A percentile compares a stretch with the other conserved stretches of the same genome.
Conservation (phyloP, 2,797 vertebrate genomes). For the Hyperoplus lanceolatus region DNA sequence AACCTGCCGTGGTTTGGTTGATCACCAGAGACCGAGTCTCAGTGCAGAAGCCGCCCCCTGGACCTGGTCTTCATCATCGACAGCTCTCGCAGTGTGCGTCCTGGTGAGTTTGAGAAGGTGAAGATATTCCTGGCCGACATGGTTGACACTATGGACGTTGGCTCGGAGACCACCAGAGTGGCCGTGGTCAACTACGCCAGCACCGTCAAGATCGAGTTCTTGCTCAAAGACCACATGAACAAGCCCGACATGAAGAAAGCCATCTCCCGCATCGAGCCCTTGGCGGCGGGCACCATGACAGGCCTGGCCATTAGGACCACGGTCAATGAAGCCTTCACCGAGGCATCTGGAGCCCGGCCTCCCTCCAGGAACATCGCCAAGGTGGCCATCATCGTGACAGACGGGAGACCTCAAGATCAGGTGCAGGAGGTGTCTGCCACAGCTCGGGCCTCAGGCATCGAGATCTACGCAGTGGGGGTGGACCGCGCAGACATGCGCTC, state of each 20-base stretch:
- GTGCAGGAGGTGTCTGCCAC: slow-evolving; percentile 84
- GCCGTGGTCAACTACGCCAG: slow-evolving; percentile 97
- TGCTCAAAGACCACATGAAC: slow-evolving; percentile 90
- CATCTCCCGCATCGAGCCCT: slow-evolving; percentile 90
- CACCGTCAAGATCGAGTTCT: slow-evolving; percentile 95
- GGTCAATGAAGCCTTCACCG: slow-evolving; percentile 93
- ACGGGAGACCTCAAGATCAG: slow-evolving; percentile 95
- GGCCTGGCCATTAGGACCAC: slow-evolving; percentile 95
- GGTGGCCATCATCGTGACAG: slow-evolving; percentile 94
- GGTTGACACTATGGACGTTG: slow-evolving; percentile 93
- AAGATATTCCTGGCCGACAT: slow-evolving; percentile 96
- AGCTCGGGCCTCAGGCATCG: slow-evolving; percentile 80
- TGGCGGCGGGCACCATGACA: slow-evolving; percentile 97
- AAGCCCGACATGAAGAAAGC: slow-evolving; percentile 91
- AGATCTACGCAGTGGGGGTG: slow-evolving; percentile 92
- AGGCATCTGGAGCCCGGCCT: slow-evolving; percentile 91
- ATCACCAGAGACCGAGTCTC: slow-evolving; percentile 83
- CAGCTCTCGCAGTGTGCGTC: slow-evolving; percentile 96
- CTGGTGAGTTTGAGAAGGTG: slow-evolving; percentile 95
- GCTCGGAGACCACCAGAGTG: slow-evolving; percentile 89
- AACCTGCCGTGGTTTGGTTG: slow-evolving; percentile 72
- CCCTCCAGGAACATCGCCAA: slow-evolving; percentile 89
- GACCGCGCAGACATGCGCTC: slow-evolving; percentile 91
- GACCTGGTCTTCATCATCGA: slow-evolving; percentile 97
- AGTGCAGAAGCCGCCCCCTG: slow-evolving; percentile 89